Base-by-base conservation (phyloP, 2,888 invertebrate genomes). In the Thera obeliscata region DNA sequence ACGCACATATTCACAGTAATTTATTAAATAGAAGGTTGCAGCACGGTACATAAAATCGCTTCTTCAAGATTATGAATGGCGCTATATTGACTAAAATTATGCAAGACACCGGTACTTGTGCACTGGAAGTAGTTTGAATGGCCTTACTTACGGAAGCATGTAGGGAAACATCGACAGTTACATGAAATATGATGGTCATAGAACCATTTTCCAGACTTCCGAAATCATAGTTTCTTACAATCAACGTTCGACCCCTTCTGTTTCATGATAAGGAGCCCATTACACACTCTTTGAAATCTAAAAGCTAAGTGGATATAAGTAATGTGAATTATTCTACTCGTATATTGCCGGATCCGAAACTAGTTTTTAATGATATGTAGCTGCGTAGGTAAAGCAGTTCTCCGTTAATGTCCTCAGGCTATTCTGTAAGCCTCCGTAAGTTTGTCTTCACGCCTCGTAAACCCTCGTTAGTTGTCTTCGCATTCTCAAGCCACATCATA, bases 51-150 rank as follows among this genome's bases (percentile, higher is more conserved):
- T 22, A 22, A 1, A 22, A 22, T 1, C 22, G 22, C 22, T 22
- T 22, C 22, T 22, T 6, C 5, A 50, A 8, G 22, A 22, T 50
- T 22, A 22, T 50, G 50, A 50, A 50, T 50, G 50, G 50, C 1
- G 6, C 8, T 8, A 33, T 8, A 9, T 9, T 33, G 33, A 6
- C 52, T 46, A 46, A 9, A 33, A 52, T 89, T 88, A 89, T 88
- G 87, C 85, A 83, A 78, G 77, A 33, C 52, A 73, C 73, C 76
- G 75, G 74, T 67, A 72, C 74, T 70, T 76, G 69, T 74, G 67
- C 75, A 75, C 69, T 61, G 57, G 61, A 67, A 72, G 48, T 52
- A 59, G 50, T 55, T 55, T 59, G 64, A 58, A 70, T 76, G 72
- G 70, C 76, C 69, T 77, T 72, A 74, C 58, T 61, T 59, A 48